A percentile compares a stretch with the other conserved stretches of the same genome.
phyloP scores from a whole-genome alignment of 2,113 vertebrate genomes.

The Lagopus muta region DNA sequence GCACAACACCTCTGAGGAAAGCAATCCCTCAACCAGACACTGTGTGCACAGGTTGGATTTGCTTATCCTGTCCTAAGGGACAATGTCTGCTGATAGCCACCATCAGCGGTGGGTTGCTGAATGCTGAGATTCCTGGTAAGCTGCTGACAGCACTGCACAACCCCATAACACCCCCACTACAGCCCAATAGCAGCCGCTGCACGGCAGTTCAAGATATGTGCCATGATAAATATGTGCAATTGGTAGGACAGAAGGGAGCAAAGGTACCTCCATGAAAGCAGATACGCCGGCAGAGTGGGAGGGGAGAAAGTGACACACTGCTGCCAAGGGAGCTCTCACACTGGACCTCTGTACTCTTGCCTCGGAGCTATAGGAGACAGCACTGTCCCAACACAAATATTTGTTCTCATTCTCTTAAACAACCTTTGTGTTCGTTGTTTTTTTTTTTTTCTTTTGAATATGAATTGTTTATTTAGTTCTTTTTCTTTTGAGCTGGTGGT shows the following conservation, averaged over 20 bases:
- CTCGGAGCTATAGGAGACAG: neutral
- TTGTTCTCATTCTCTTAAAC: constrained; percentile 35
- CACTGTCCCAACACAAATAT: constrained; percentile 41
- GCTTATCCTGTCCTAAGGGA: neutral
- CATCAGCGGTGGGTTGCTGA: neutral
- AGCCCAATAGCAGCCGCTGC: neutral
- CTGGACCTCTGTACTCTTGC: constrained; percentile 44
- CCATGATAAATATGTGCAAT: neutral
- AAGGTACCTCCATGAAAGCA: neutral
- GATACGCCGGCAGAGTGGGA: neutral
- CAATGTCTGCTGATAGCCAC: neutral
- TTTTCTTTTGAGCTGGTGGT: neutral
- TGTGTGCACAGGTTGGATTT: neutral
- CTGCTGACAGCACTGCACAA: neutral
- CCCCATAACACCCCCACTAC: neutral
- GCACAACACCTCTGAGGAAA: neutral
- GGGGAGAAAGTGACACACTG: neutral
- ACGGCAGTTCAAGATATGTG: neutral
- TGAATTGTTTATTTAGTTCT: neutral
- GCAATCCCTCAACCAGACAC: neutral
- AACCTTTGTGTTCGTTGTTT: neutral
- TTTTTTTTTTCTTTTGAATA: neutral
- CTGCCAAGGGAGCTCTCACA: constrained; percentile 27
- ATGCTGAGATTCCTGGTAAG: neutral
- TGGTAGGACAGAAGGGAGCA: neutral